Base-by-base conservation (phyloP, 2,797 vertebrate genomes). In the Meda fulgida region DNA sequence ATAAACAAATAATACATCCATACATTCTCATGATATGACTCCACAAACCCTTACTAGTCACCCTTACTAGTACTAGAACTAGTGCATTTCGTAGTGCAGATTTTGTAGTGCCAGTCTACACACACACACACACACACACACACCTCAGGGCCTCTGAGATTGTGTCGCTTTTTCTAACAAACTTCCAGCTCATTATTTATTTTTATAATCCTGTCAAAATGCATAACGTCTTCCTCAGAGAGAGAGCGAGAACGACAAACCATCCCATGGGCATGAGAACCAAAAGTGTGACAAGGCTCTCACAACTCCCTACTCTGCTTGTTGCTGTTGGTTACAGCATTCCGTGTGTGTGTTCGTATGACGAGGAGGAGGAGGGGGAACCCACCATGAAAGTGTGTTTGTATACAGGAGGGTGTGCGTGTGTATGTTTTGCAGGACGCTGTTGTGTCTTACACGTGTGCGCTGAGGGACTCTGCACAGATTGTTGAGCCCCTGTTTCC, bases 261-360 rank as follows among this genome's bases (percentile, higher is more conserved):
- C 83, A 80, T 72, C 87, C 87, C 87, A 88, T 83, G 87, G 84
- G 87, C 69, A 79, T 36, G 31, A 79, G 53, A 83, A 63, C 11
- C 58, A 58, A 83, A 85, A 88, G 84, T 85, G 87, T 85, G 84
- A 85, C 75, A 85, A 88, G 84, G n/a, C 69, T 75, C 65, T 85
- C 66, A 65, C 38, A 76, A 63, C 40, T 80, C 71, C 63, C 63
- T 23, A 13, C 36, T 80, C 78, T 78, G 80, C 75, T 66, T 43
- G 73, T 73, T 85, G 86, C 87, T 88, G 87, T 79, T 79, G 75
- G 80, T 85, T 88, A 82, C 84, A 76, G 43, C 73, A 79, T 82
- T 78, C n/a, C 5, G 18, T 1, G 1, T 63, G 69, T 83, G 87
- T 72, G 58, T 67, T 43, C 34, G 16, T 66, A 19, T 72, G 78